These are phyloP conservation scores for Arnoldichthys spilopterus DNA, from an alignment of 2,797 vertebrate genomes.

Conservation along the genomic window DNA sequence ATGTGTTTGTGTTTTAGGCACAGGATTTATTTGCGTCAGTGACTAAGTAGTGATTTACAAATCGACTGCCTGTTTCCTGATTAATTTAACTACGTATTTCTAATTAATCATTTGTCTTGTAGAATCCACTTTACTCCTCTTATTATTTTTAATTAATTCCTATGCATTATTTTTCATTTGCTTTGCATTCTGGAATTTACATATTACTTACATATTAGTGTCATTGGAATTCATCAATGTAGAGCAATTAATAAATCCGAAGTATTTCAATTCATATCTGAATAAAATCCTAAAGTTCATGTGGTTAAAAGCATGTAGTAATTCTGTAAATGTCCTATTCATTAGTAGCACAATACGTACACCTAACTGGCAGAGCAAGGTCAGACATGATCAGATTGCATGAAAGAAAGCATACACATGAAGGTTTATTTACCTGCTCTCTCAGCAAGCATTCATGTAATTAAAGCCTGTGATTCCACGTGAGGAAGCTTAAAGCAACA, in stretches of 20 bases:
- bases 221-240: neutral
- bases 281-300: neutral
- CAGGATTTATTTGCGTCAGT: no score
- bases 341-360: constrained; percentile 4
- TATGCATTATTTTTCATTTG: no score
- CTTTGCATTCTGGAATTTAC: no score
- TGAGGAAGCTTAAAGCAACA: constrained; percentile 41
- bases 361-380: constrained; percentile 19
- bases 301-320: neutral
- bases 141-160: no score
- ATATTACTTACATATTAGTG: neutral
- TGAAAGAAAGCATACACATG: constrained; percentile 14
- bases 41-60: no score
- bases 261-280: neutral
- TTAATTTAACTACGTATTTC: no score
- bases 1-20: no score
- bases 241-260: neutral
- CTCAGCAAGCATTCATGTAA: constrained; percentile 37
- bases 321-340: neutral
- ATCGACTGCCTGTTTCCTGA: no score
- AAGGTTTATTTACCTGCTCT: constrained; percentile 23
- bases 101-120: no score
- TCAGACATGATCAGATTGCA: constrained; percentile 34
- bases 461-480: constrained; percentile 44
- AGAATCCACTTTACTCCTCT: no score